Conservation (phyloP, 2,888 invertebrate genomes). For the Lasioglossum calceatum region DNA sequence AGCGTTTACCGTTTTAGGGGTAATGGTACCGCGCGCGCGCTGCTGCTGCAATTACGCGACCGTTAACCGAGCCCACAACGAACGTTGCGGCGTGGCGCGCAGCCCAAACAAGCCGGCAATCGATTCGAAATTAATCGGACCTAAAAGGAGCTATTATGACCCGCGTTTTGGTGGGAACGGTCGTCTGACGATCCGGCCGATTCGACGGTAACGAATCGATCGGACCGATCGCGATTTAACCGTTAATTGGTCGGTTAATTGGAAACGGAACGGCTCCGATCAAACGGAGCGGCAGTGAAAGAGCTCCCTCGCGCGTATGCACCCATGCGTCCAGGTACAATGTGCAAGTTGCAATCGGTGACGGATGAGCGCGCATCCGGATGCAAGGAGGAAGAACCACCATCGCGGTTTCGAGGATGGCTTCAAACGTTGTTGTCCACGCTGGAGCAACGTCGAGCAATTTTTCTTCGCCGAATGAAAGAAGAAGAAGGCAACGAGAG, state of each 20-base stretch:
- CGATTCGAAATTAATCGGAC: conserved; percentile 39
- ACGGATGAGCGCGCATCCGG: not conserved
- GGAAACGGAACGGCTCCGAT: not conserved
- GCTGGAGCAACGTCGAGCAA: not conserved
- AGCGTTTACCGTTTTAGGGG: not conserved
- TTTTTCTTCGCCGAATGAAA: no score
- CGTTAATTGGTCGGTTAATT: conserved; percentile 15
- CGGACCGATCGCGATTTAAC: conserved; percentile 15
- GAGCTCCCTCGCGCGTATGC: not conserved
- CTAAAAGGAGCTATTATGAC: conserved; percentile 42
- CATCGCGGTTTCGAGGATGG: not conserved
- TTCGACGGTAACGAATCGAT: conserved; percentile 24
- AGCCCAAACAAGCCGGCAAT: conserved; percentile 17
- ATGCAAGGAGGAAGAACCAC: not conserved
- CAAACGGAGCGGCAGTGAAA: not conserved
- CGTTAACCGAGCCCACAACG: conserved; percentile 36
- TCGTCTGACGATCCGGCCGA: conserved; percentile 10
- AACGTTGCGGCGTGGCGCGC: conserved; percentile 11
- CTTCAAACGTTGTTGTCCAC: not conserved
- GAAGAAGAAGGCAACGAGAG: not conserved
- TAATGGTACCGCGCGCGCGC: conserved; percentile 4
- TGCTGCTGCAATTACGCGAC: conserved; percentile 27
- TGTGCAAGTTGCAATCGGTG: not conserved
- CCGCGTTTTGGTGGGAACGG: conserved; percentile 7
- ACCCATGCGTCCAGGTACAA: not conserved